phyloP scores from a whole-genome alignment of 2,797 vertebrate genomes.

The Scomberomorus guttatus region DNA sequence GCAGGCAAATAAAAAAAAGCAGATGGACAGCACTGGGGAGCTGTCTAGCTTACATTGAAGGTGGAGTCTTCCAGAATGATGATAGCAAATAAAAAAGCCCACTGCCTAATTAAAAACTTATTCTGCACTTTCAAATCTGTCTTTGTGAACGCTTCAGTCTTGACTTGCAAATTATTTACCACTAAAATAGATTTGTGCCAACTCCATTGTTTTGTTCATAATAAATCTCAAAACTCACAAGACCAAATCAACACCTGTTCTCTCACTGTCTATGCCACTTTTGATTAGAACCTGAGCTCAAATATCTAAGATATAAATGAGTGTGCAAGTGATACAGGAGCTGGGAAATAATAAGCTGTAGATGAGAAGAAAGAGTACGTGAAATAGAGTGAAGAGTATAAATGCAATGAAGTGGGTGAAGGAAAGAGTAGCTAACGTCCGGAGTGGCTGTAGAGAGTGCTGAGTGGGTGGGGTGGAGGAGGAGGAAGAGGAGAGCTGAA shows the following conservation, averaged over 20 bases:
- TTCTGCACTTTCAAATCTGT: not conserved
- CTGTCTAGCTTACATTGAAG: too few species aligned
- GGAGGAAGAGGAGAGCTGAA: constrained; percentile 65
- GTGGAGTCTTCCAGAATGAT: too few species aligned
- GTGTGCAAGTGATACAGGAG: constrained; percentile 2
- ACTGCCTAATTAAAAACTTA: not conserved
- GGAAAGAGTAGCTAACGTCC: constrained; percentile 70
- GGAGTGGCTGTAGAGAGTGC: constrained; percentile 72
- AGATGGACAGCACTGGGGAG: too few species aligned
- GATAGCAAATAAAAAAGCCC: too few species aligned
- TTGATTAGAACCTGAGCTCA: not conserved
- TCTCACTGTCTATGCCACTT: not conserved
- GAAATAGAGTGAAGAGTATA: constrained; percentile 39
- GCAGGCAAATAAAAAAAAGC: too few species aligned
- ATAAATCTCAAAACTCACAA: not conserved
- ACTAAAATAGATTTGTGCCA: not conserved
- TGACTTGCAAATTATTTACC: not conserved
- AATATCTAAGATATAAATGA: constrained; percentile 24
- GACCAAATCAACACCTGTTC: not conserved
- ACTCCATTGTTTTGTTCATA: not conserved
- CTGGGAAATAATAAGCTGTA: constrained; percentile 33
- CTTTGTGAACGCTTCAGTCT: not conserved
- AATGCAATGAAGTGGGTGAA: constrained; percentile 66
- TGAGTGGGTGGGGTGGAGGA: constrained; percentile 77
- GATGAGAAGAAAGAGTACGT: constrained; percentile 47